These are phyloP conservation scores for Geopemphigus sp. DNA, from an alignment of 1,140 invertebrate species.

Conservation along the genomic window DNA sequence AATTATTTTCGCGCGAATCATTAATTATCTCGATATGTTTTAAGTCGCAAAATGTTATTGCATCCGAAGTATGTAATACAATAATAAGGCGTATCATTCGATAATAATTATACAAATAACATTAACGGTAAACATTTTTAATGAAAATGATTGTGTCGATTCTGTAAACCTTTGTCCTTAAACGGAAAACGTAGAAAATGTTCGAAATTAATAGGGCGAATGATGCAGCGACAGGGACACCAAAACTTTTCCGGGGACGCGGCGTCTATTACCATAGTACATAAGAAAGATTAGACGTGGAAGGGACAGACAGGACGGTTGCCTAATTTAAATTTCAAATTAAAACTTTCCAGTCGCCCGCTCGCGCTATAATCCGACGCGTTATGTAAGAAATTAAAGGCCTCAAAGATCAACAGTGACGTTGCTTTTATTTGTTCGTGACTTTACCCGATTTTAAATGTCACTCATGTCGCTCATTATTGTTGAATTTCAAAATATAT, in stretches of 20 bases:
- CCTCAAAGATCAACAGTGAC: constrained; percentile 1
- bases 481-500: constrained; percentile 1
- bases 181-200: no score
- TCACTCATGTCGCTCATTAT: constrained; percentile 21
- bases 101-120: no score
- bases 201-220: background rate
- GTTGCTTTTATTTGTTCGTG: background rate
- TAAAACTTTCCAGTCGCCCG: constrained; percentile 34
- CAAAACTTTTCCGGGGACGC: constrained; percentile 1
- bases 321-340: constrained; percentile 28
- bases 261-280: background rate
- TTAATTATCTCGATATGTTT: no score
- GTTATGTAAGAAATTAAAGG: constrained; percentile 29
- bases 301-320: background rate
- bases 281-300: constrained; percentile 14
- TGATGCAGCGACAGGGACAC: background rate
- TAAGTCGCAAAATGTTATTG: no score
- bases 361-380: background rate
- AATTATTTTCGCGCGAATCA: no score
- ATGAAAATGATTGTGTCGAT: no score
- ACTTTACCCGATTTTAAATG: constrained; percentile 15
- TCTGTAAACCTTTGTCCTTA: no score
- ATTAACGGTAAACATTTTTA: no score
- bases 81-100: no score
- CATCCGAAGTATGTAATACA: no score